phyloP scores from a whole-genome alignment of 35 echinoderm and acorn worm genomes.

The Diadema setosum region DNA sequence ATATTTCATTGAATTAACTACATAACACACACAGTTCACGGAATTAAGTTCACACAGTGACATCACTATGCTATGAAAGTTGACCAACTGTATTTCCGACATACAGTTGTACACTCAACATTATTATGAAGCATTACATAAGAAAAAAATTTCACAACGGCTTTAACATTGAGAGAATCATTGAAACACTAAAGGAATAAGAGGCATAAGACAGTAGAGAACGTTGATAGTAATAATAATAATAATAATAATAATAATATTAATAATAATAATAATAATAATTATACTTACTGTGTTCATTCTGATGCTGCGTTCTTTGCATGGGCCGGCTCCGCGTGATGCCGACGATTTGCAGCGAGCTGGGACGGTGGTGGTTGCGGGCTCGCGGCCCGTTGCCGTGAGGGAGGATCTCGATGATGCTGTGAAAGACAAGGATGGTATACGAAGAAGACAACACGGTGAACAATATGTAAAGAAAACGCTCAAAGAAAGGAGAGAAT shows the following conservation, averaged over 20 bases:
- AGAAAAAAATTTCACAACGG: too few relatives aligned
- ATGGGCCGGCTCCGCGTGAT: constrained; percentile 63
- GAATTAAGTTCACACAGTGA: too few relatives aligned
- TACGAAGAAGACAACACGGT: not conserved
- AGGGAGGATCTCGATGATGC: constrained; percentile 97
- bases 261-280: not conserved
- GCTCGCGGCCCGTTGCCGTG: constrained; percentile 77
- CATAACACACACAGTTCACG: too few relatives aligned
- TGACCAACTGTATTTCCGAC: too few relatives aligned
- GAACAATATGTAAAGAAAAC: not conserved
- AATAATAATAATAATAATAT: not conserved
- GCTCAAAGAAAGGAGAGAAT: too few relatives aligned
- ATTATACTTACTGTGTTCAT: constrained; percentile 29
- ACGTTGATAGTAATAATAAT: not conserved
- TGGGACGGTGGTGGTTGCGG: constrained; percentile 95
- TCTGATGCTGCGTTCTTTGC: constrained; percentile 6
- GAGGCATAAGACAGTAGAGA: too few relatives aligned
- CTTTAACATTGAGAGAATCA: too few relatives aligned
- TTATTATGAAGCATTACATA: too few relatives aligned
- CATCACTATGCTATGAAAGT: too few relatives aligned
- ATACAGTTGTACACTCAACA: too few relatives aligned
- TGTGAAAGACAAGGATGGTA: not conserved
- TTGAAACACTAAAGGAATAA: too few relatives aligned
- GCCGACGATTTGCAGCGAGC: constrained; percentile 95
- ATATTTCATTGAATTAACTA: too few relatives aligned